Percentiles rank a stretch among this genome's conserved stretches.
Evolutionary conservation across 2,797 vertebrate genomes (phyloP).

Genomic region (Botia almorhae): DNA sequence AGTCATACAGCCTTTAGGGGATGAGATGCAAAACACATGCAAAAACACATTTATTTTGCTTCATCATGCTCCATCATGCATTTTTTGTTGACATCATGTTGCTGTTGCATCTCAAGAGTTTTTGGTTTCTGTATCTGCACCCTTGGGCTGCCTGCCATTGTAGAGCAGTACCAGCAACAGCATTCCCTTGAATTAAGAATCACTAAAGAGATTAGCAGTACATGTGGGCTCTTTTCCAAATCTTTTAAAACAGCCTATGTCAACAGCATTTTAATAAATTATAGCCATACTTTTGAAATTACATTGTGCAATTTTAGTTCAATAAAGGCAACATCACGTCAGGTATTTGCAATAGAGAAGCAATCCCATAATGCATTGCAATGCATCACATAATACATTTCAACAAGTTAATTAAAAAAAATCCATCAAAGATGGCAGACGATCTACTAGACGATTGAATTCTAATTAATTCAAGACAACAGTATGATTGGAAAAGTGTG

Average conservation of each 20-base stretch:
- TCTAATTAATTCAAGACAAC: no score
- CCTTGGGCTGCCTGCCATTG: conserved; percentile 16
- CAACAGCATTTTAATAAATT: conserved; percentile 1
- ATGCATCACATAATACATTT: no score
- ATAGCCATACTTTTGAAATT: neutral
- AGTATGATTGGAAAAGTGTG: no score
- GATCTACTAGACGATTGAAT: no score
- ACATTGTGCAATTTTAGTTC: no score
- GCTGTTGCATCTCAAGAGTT: neutral
- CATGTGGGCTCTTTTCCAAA: neutral
- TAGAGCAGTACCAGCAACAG: neutral
- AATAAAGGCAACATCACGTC: no score
- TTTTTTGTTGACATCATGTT: no score
- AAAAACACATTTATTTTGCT: neutral
- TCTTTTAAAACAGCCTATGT: neutral
- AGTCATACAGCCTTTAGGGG: neutral
- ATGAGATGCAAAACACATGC: neutral
- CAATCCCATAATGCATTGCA: no score
- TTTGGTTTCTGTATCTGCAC: neutral
- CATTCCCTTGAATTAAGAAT: neutral
- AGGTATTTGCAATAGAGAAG: no score
- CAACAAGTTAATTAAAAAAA: no score
- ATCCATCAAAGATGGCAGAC: no score
- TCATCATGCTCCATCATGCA: no score
- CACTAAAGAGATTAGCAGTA: conserved; percentile 24